phyloP scores from a whole-genome alignment of 2,113 vertebrate genomes.

The Candoia aspera region DNA sequence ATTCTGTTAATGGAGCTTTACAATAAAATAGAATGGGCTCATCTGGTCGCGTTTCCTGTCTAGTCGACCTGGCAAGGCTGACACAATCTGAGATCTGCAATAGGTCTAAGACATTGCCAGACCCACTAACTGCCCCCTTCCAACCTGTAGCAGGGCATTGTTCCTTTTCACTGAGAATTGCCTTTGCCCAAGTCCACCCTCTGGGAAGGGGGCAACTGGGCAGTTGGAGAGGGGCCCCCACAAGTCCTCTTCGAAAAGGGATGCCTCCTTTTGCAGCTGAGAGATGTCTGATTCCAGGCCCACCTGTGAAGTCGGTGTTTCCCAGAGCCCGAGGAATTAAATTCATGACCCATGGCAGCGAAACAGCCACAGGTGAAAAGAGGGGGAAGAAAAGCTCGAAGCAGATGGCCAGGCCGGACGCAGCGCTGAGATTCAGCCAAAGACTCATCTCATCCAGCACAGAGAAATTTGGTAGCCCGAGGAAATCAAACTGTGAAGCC shows the following conservation, averaged over 20 bases:
- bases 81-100: neutral
- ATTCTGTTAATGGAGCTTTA: too few relatives aligned
- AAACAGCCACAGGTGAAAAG: slow-evolving; percentile 3
- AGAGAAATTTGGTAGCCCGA: slow-evolving; percentile 68
- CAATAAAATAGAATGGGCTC: too few relatives aligned
- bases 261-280: too few relatives aligned
- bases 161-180: neutral
- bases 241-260: too few relatives aligned
- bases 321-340: neutral
- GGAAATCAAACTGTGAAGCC: slow-evolving; percentile 72
- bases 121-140: neutral
- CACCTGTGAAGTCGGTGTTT: accelerated
- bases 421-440: slow-evolving; percentile 56
- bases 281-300: too few relatives aligned
- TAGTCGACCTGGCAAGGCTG: too few relatives aligned
- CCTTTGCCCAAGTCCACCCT: neutral
- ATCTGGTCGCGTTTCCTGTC: too few relatives aligned
- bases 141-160: neutral
- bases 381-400: neutral
- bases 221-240: too few relatives aligned
- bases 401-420: neutral
- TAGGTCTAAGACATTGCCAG: neutral
- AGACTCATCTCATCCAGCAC: slow-evolving; percentile 65
- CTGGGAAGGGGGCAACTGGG: too few relatives aligned
- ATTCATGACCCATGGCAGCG: too few relatives aligned